phyloP scores from a whole-genome alignment of 2,797 vertebrate genomes.

The Sebastes nivosus region DNA sequence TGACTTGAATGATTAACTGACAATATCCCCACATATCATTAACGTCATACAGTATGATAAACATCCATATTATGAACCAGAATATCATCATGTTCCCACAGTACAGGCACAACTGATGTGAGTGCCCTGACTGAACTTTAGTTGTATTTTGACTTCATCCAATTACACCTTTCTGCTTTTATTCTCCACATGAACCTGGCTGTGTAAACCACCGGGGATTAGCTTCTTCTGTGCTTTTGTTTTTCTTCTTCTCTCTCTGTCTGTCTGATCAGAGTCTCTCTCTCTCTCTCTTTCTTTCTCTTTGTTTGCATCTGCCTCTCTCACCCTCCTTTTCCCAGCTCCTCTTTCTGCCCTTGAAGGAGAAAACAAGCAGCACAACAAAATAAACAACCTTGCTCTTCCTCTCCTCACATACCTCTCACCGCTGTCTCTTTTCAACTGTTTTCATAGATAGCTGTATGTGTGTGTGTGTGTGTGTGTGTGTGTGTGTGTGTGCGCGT shows the following conservation, averaged over 20 bases:
- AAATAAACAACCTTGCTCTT: constrained; percentile 10
- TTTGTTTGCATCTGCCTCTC: not conserved
- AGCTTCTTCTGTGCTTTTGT: not conserved
- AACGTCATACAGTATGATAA: not conserved
- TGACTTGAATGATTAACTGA: not conserved
- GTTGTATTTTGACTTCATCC: not conserved
- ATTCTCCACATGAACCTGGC: not conserved
- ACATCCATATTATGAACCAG: not conserved
- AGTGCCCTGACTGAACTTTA: not conserved
- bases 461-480: not conserved
- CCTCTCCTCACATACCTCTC: not conserved
- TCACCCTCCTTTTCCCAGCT: not conserved
- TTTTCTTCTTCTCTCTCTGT: not conserved
- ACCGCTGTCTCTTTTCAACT: not conserved
- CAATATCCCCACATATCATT: not conserved
- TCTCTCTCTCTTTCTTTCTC: not conserved
- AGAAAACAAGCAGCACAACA: constrained; percentile 16
- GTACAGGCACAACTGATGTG: too few relatives aligned
- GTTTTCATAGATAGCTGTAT: not conserved
- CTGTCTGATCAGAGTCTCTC: not conserved
- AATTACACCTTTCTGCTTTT: constrained; percentile 10
- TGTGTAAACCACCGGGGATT: not conserved
- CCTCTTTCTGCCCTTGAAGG: constrained; percentile 8
- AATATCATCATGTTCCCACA: not conserved
- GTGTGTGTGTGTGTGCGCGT: too few relatives aligned